phyloP scores from a whole-genome alignment of 2,113 vertebrate species.

The Eptesicus fuscus region DNA sequence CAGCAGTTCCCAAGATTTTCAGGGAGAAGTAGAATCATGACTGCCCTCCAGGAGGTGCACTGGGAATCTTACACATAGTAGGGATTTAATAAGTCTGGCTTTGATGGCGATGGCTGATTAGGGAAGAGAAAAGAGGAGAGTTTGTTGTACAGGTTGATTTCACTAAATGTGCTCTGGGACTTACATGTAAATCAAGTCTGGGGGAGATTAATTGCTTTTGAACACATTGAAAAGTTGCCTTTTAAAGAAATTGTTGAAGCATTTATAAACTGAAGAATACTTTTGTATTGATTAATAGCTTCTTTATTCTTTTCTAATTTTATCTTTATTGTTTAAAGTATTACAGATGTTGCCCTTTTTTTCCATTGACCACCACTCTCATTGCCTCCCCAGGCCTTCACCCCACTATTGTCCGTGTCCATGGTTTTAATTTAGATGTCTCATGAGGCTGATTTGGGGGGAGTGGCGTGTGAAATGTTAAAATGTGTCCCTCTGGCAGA shows the following conservation, averaged over 20 bases:
- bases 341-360: background rate
- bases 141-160: background rate
- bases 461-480: background rate
- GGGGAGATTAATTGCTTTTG: background rate
- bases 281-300: background rate
- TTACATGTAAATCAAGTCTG: background rate
- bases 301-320: background rate
- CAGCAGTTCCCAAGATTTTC: background rate
- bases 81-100: background rate
- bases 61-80: background rate
- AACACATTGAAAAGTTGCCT: background rate
- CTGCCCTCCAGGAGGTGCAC: background rate
- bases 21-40: background rate
- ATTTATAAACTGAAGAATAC: background rate
- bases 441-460: background rate
- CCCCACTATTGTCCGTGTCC: background rate
- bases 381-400: no score
- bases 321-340: background rate
- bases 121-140: background rate
- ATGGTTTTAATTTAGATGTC: background rate
- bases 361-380: background rate
- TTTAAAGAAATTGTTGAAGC: background rate
- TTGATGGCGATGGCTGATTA: background rate
- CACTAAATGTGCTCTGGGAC: background rate
- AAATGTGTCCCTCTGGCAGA: background rate